Conservation (phyloP, 2,113 vertebrate species). For the Chunga burmeisteri region DNA sequence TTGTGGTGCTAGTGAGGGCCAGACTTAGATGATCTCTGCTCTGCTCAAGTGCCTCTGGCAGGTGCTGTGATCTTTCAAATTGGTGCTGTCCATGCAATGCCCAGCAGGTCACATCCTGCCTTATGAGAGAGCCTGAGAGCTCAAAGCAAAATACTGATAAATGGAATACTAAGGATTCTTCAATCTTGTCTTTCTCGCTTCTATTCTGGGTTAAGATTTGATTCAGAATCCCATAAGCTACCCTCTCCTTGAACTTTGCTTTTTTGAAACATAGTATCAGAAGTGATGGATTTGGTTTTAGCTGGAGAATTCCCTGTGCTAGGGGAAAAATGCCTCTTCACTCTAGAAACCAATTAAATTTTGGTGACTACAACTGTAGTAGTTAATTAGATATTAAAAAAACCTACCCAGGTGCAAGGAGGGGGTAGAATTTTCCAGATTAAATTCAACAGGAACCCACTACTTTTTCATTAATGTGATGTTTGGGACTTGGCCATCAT, state of each 20-base stretch:
- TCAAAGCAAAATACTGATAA: not conserved
- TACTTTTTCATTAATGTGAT: not conserved
- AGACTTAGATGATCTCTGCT: not conserved
- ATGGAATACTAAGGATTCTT: not conserved
- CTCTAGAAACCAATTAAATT: not conserved
- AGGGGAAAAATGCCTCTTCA: not conserved
- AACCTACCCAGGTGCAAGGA: not conserved
- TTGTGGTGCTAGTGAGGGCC: not conserved
- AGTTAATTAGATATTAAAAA: slow-evolving; percentile 11
- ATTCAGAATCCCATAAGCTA: not conserved
- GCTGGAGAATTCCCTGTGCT: not conserved
- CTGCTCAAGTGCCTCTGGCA: not conserved
- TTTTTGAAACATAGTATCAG: not conserved
- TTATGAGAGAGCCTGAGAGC: not conserved
- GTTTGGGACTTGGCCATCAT: not conserved
- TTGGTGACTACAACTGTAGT: not conserved
- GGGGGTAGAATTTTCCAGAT: not conserved
- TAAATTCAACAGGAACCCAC: not conserved
- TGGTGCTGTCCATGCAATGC: not conserved
- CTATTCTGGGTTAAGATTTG: not conserved
- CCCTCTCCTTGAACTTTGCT: not conserved
- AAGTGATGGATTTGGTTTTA: not conserved
- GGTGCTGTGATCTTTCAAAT: not conserved
- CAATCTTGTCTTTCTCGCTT: not conserved
- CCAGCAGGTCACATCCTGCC: not conserved